phyloP scores from a whole-genome alignment of 2,888 invertebrate species.

The Bellardia bayeri region DNA sequence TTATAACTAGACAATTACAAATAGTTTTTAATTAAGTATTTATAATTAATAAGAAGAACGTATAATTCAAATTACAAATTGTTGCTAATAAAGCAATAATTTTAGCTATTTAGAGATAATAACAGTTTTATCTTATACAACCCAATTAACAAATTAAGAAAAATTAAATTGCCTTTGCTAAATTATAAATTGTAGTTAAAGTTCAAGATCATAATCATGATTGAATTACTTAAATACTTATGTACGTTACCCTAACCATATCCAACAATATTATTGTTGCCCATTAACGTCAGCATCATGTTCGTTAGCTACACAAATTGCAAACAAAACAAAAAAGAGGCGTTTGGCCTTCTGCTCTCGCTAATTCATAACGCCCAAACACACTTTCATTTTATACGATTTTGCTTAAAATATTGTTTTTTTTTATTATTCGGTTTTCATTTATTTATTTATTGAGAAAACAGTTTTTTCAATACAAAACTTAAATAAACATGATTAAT shows the following conservation, averaged over 20 bases:
- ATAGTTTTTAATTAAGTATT: too few relatives aligned
- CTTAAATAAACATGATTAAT: slow-evolving; percentile 35
- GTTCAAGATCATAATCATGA: slow-evolving; percentile 1
- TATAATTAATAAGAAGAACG: too few relatives aligned
- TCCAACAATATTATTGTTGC: slow-evolving; percentile 59
- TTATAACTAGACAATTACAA: too few relatives aligned
- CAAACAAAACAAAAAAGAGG: slow-evolving; percentile 15
- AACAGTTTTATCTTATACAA: too few relatives aligned
- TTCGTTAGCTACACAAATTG: slow-evolving; percentile 7
- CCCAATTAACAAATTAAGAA: too few relatives aligned
- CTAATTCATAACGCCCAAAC: neutral
- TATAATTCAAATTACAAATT: too few relatives aligned
- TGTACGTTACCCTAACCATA: slow-evolving; percentile 53
- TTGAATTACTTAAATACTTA: neutral
- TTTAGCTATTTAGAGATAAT: too few relatives aligned
- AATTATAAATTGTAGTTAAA: neutral
- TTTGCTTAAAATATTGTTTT: neutral
- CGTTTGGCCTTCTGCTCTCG: neutral
- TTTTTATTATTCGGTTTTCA: slow-evolving; percentile 9
- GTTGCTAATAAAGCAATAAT: too few relatives aligned
- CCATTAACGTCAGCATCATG: slow-evolving; percentile 10
- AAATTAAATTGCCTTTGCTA: too few relatives aligned
- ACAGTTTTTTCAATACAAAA: slow-evolving; percentile 24
- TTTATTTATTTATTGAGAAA: slow-evolving; percentile 42
- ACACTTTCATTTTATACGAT: neutral